These are phyloP conservation scores for Augiades crinisus DNA, from an alignment of 2,888 invertebrate species.

Conservation along the genomic window DNA sequence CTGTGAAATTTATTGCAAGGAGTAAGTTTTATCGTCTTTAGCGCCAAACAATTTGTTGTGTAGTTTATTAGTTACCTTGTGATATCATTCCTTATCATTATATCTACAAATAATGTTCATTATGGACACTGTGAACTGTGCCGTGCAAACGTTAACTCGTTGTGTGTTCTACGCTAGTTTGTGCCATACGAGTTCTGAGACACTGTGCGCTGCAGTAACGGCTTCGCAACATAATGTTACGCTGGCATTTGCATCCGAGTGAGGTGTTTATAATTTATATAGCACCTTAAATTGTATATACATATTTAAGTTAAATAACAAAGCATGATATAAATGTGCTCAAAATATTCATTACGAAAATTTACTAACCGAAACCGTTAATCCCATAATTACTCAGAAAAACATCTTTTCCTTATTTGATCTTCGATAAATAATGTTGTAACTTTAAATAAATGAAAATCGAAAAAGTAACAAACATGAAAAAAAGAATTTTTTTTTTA, in stretches of 20 bases:
- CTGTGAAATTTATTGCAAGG: neutral
- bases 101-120: conserved; percentile 68
- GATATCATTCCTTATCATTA: conserved; percentile 70
- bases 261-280: conserved; percentile 45
- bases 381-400: too few species aligned
- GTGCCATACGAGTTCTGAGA: conserved; percentile 22
- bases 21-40: conserved; percentile 2
- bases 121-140: conserved; percentile 54
- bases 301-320: neutral
- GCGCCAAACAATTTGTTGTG: conserved; percentile 26
- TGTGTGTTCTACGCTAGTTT: conserved; percentile 27
- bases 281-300: neutral
- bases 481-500: too few species aligned
- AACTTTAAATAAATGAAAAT: too few species aligned
- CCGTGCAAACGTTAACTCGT: conserved; percentile 53
- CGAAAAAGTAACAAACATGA: too few species aligned
- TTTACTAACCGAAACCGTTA: too few species aligned
- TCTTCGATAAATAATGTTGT: too few species aligned
- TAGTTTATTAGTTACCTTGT: conserved; percentile 56
- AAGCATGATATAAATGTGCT: neutral
- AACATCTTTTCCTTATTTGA: too few species aligned
- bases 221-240: conserved; percentile 44
- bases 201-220: conserved; percentile 9
- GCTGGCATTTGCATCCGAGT: conserved; percentile 52
- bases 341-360: neutral